phyloP scores from a whole-genome alignment of 2,888 invertebrate species.

The Brassicogethes aeneus region DNA sequence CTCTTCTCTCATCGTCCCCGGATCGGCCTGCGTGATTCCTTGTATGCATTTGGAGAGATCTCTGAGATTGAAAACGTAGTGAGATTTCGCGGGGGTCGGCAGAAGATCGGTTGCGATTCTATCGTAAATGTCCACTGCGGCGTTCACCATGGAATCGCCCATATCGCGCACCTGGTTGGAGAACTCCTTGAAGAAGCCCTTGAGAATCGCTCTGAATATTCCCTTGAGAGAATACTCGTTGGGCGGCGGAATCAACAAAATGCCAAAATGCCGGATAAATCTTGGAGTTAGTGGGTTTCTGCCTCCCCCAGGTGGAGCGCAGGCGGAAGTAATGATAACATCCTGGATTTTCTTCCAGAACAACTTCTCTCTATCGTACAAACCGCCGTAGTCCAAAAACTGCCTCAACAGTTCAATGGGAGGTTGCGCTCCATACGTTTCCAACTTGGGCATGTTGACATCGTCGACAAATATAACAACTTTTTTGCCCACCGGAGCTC shows the following conservation, averaged over 20 bases:
- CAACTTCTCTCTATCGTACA: constrained; percentile 80
- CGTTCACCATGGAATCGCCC: constrained; percentile 65
- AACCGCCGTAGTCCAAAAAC: constrained; percentile 66
- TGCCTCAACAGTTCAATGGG: constrained; percentile 82
- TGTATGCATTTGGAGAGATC: constrained; percentile 87
- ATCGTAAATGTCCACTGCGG: constrained; percentile 76
- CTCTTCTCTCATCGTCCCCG: constrained; percentile 56
- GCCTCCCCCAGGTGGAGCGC: constrained; percentile 88
- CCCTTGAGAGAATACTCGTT: constrained; percentile 64
- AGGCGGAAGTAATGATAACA: constrained; percentile 73
- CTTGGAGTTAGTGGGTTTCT: constrained; percentile 75
- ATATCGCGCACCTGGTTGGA: constrained; percentile 57
- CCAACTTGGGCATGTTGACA: constrained; percentile 83
- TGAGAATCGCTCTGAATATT: constrained; percentile 67
- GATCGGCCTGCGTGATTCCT: constrained; percentile 79
- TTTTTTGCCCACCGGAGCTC: constrained; percentile 75
- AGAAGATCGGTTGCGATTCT: constrained; percentile 70
- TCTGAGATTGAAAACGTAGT: constrained; percentile 87
- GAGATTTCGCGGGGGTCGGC: constrained; percentile 86
- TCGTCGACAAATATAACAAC: constrained; percentile 84
- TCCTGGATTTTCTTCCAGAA: constrained; percentile 85
- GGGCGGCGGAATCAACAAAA: constrained; percentile 76
- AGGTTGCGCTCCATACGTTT: constrained; percentile 84
- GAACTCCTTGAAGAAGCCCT: constrained; percentile 73
- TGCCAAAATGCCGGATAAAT: constrained; percentile 82